Conservation (phyloP, 2,888 invertebrate species). For the Acanthococcus lagerstroemiae region DNA sequence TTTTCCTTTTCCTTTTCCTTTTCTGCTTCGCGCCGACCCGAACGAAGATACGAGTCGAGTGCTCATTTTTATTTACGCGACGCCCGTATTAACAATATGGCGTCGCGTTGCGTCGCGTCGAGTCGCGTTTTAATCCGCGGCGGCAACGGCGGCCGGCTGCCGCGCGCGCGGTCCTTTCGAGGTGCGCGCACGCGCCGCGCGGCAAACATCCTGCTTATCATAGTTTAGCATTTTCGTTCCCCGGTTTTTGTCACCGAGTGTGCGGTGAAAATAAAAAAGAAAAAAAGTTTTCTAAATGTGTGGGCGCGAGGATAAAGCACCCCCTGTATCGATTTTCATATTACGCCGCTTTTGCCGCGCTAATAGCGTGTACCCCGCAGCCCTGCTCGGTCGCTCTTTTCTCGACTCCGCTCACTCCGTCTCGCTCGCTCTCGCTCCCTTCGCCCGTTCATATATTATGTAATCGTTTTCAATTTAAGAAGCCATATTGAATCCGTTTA, state of each 20-base stretch:
- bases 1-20: too few species aligned
- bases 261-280: too few species aligned
- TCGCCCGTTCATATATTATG: constrained; percentile 7
- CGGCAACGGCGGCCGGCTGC: neutral
- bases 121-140: constrained; percentile 14
- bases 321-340: constrained; percentile 22
- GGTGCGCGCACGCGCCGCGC: neutral
- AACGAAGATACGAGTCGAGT: too few species aligned
- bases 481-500: constrained; percentile 24
- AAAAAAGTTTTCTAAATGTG: constrained; percentile 14
- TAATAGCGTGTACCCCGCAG: neutral
- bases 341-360: constrained; percentile 5
- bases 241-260: constrained; percentile 19
- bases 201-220: constrained; percentile 11
- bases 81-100: constrained; percentile 22
- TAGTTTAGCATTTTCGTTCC: constrained; percentile 24
- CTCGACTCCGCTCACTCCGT: too few species aligned
- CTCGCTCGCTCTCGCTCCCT: too few species aligned
- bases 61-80: constrained; percentile 25
- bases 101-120: constrained; percentile 6
- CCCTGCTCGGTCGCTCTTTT: neutral
- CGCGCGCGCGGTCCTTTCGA: neutral
- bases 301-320: constrained; percentile 20
- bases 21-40: neutral
- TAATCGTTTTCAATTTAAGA: constrained; percentile 20